A percentile compares a stretch with the other conserved stretches of the same genome.
Evolutionary conservation across 2,888 invertebrate species (phyloP).

Genomic region (Sinopyrophorus schimmeli): DNA sequence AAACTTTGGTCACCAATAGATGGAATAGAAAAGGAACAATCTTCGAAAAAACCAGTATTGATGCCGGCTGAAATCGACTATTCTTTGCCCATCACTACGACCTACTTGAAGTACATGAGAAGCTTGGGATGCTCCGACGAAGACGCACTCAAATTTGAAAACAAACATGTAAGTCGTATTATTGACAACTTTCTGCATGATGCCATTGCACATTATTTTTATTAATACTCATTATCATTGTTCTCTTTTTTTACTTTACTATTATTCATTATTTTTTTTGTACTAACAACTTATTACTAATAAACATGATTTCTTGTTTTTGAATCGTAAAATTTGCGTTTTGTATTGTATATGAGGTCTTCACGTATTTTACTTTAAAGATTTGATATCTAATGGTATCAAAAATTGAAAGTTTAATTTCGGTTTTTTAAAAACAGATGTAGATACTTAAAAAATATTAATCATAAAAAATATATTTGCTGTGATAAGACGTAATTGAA

Average conservation of each 20-base stretch:
- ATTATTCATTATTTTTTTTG: slow-evolving; percentile 20
- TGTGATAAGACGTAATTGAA: too few relatives aligned
- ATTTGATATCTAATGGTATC: too few relatives aligned
- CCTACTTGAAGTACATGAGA: slow-evolving; percentile 83
- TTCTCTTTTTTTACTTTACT: slow-evolving; percentile 16
- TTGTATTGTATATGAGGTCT: too few relatives aligned
- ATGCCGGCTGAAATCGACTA: slow-evolving; percentile 69
- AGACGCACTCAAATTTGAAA: slow-evolving; percentile 63
- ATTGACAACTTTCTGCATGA: slow-evolving; percentile 53
- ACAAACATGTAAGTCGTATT: slow-evolving; percentile 61
- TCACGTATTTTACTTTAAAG: too few relatives aligned
- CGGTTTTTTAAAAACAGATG: too few relatives aligned
- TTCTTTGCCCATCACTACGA: slow-evolving; percentile 87
- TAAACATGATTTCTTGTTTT: too few relatives aligned
- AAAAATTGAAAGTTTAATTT: too few relatives aligned
- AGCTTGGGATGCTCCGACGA: slow-evolving; percentile 68
- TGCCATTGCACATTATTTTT: slow-evolving; percentile 49
- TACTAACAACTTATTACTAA: too few relatives aligned
- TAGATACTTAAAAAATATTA: too few relatives aligned
- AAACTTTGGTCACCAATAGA: slow-evolving; percentile 66
- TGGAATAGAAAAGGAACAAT: slow-evolving; percentile 45
- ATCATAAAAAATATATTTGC: too few relatives aligned
- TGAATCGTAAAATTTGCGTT: too few relatives aligned
- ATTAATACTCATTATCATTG: slow-evolving; percentile 37
- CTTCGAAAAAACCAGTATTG: slow-evolving; percentile 39